Evolutionary conservation across 1,140 invertebrate species (phyloP), one percentile per base, ranked within the genome.

Genomic region (Sitodiplosis mosellana): DNA sequence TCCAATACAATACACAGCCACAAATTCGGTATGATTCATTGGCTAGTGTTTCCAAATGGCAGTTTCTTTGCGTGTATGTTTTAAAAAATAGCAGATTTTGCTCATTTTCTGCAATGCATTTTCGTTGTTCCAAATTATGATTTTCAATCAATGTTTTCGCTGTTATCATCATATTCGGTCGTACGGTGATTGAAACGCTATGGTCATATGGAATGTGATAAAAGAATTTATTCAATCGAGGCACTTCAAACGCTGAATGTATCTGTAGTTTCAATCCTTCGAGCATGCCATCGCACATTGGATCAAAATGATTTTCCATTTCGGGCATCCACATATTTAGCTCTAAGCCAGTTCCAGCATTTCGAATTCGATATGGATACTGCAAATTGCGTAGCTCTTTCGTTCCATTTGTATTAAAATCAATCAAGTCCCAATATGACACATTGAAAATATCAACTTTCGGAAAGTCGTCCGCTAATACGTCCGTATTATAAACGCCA

Each of bases 11-110:
- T 11, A 75, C 72, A 46, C 77, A 79, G 2, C 71, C 60, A 54
- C 80, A 83, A 42, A 67, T 61, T 2, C 64, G 57, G 22, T 72
- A 63, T 0, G 79, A 81, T 50, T 72, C 78, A 61, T 81, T 81
- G 1, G 77, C 71, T 49, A 80, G 65, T 52, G 79, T 81, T 61
- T 83, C 79, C 44, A 78, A 65, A 49, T 78, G 67, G 54, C 79
- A 83, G 56, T 80, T 81, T 37, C 71, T 65, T 55, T 81, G 77
- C 1, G 77, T 81, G 56, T 82, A 82, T 7, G 74, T 74, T 54
- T 71, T 69, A 56, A 70, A 79, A 57, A 68, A 76, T 47, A 59
- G 61, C 17, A 77, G 60, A 41, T 66, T 64, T 43, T 70, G 66
- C 52, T 76, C 74, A 33, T 18, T 27, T 2, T 33, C 45, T 34